Percentiles rank a stretch among this genome's conserved stretches.
Conservation (phyloP, 2,888 invertebrate species). For the Standfussiana lucernea region DNA sequence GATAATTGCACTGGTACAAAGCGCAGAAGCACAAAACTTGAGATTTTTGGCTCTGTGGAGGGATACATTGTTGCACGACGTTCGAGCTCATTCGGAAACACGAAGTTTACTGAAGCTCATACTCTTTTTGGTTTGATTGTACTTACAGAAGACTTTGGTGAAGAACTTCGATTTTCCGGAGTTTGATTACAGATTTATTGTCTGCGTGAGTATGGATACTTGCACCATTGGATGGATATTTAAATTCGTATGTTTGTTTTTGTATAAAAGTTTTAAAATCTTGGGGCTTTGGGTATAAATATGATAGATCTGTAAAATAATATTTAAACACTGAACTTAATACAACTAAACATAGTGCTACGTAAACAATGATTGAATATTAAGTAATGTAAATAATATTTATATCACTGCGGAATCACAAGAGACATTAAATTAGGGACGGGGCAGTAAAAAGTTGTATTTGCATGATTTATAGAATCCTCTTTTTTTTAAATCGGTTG, state of each 20-base stretch:
- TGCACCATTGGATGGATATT: constrained; percentile 68
- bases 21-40: background rate
- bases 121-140: background rate
- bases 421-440: no score
- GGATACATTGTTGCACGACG: background rate
- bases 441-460: background rate
- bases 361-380: background rate
- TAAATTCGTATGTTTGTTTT: constrained; percentile 65
- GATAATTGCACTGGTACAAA: background rate
- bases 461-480: background rate
- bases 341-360: background rate
- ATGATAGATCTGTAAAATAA: constrained; percentile 72
- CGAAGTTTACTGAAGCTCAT: background rate
- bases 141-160: constrained; percentile 37
- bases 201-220: constrained; percentile 36
- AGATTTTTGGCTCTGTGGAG: background rate
- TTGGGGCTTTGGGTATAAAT: constrained; percentile 70
- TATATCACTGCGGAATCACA: background rate
- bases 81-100: background rate
- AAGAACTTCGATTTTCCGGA: constrained; percentile 31
- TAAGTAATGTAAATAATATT: background rate
- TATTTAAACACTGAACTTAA: background rate
- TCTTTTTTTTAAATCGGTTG: background rate
- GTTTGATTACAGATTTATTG: constrained; percentile 6
- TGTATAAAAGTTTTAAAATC: constrained; percentile 67